Conservation (phyloP, 2,113 vertebrate species). For the Austrofundulus limnaeus region DNA sequence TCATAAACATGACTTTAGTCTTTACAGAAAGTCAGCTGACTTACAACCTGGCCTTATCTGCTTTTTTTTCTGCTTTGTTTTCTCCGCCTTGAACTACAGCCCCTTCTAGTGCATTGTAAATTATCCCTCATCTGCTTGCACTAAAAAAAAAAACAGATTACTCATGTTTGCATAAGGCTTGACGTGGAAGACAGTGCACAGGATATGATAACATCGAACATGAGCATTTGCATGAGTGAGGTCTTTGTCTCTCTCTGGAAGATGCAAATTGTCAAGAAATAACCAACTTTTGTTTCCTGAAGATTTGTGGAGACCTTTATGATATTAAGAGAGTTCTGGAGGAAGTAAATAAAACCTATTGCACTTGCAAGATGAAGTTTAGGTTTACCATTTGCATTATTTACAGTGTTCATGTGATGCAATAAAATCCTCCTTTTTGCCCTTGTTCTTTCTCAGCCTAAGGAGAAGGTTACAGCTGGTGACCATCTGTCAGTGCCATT, state of each 20-base stretch:
- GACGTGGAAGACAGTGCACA: background rate
- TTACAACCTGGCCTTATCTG: background rate
- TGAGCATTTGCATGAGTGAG: background rate
- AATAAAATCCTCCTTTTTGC: background rate
- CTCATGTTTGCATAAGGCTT: slow-evolving; percentile 5
- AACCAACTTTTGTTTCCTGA: background rate
- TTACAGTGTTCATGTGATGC: background rate
- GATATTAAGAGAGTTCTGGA: background rate
- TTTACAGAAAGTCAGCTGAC: slow-evolving; percentile 35
- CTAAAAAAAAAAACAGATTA: background rate
- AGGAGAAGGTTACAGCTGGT: too few relatives aligned
- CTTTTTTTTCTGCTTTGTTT: background rate
- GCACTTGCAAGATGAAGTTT: background rate
- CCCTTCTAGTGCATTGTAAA: background rate
- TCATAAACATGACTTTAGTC: background rate
- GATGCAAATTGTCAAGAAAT: background rate
- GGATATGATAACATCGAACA: background rate
- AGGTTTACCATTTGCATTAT: background rate
- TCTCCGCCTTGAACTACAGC: background rate
- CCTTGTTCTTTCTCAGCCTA: too few relatives aligned
- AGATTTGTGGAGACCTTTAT: background rate
- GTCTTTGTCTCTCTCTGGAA: too few relatives aligned
- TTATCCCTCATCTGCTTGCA: background rate
- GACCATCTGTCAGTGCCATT: too few relatives aligned
- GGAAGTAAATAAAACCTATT: background rate